Percentiles rank a stretch among this genome's conserved stretches.
Evolutionary conservation across 2,797 vertebrate genomes (phyloP).

Genomic region (Mallotus villosus): DNA sequence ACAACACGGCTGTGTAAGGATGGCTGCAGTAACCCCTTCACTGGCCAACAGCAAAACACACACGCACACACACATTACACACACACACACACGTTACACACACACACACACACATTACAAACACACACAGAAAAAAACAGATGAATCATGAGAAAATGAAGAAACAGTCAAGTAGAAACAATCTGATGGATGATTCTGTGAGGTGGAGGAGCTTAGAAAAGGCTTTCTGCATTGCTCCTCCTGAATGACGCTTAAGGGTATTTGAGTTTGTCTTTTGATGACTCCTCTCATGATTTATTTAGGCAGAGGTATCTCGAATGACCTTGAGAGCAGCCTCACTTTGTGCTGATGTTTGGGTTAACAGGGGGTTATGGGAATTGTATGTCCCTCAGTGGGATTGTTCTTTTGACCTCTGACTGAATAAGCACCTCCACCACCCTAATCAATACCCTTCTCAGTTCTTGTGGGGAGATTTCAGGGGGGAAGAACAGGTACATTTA

Average conservation of each 20-base stretch:
- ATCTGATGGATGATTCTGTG: constrained; percentile 14
- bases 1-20: constrained; percentile 30
- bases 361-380: constrained; percentile 72
- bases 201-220: constrained; percentile 17
- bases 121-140: constrained; percentile 44
- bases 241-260: constrained; percentile 65
- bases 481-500: constrained; percentile 47
- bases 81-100: not conserved
- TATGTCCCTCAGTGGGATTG: constrained; percentile 53
- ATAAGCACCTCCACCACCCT: constrained; percentile 57
- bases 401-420: constrained; percentile 65
- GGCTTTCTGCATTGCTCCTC: constrained; percentile 57
- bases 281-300: constrained; percentile 79
- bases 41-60: constrained; percentile 9
- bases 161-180: constrained; percentile 17
- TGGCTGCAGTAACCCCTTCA: constrained; percentile 25
- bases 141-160: constrained; percentile 58
- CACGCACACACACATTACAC: constrained; percentile 8
- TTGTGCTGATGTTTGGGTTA: constrained; percentile 77
- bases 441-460: constrained; percentile 72
- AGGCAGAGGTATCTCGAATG: constrained; percentile 70
- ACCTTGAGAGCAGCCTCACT: constrained; percentile 74
- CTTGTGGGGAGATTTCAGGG: constrained; percentile 56
- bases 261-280: constrained; percentile 67
- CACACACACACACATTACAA: not conserved